A percentile compares a stretch with the other conserved stretches of the same genome.
These are phyloP conservation scores for Tenthredo distinguenda DNA, from an alignment of 2,888 invertebrate genomes.

Conservation along the genomic window DNA sequence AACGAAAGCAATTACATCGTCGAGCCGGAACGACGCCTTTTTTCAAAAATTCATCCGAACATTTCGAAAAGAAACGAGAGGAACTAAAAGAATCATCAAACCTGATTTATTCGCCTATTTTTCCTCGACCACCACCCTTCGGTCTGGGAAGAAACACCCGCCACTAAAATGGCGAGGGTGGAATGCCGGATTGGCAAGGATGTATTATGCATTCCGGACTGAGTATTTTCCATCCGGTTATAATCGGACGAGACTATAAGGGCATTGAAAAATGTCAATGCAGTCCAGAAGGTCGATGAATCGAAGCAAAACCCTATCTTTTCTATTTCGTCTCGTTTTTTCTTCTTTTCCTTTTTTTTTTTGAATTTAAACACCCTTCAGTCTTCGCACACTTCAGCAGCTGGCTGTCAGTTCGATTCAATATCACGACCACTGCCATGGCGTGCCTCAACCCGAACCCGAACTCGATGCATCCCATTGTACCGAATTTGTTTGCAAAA, in stretches of 20 bases:
- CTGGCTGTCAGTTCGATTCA: constrained; percentile 35
- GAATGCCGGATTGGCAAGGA: background rate
- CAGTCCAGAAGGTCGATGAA: background rate
- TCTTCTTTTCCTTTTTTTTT: background rate
- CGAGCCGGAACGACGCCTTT: too few species aligned
- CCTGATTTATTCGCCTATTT: background rate
- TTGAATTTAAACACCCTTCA: background rate
- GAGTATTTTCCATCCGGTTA: background rate
- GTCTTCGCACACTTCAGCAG: background rate
- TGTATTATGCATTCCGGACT: background rate
- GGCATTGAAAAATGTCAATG: background rate
- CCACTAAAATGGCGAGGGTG: background rate
- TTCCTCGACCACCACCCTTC: background rate
- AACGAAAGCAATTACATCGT: too few species aligned
- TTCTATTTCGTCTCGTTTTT: background rate
- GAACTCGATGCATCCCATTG: background rate
- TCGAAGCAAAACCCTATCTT: background rate
- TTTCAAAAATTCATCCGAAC: too few species aligned
- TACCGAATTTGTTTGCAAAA: background rate
- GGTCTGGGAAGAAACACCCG: background rate
- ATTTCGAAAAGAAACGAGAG: background rate
- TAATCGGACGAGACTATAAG: background rate
- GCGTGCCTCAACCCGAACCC: background rate
- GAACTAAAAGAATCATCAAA: background rate
- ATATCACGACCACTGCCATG: background rate